phyloP scores from a whole-genome alignment of 2,113 vertebrate genomes.

The Mus spicilegus region DNA sequence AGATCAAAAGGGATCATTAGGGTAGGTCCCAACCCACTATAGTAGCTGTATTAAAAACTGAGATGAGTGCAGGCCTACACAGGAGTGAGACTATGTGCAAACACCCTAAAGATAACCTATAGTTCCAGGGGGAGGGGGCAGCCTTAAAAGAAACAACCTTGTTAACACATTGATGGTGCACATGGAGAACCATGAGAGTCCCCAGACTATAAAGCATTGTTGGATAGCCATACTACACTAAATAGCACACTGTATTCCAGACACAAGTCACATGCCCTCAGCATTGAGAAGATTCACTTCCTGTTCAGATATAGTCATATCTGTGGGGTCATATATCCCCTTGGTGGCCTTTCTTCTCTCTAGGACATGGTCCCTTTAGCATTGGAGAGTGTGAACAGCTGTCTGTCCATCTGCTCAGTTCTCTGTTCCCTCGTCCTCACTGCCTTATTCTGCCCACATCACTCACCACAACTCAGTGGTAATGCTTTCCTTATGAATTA shows the following conservation, averaged over 20 bases:
- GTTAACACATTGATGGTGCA: no score
- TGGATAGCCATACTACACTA: neutral
- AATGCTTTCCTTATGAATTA: slow-evolving; percentile 61
- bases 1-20: neutral
- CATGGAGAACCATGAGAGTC: neutral
- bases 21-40: neutral
- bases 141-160: neutral
- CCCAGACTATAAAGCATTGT: neutral
- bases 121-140: neutral
- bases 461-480: slow-evolving; percentile 11
- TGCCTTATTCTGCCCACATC: neutral
- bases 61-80: neutral
- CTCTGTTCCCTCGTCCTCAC: neutral
- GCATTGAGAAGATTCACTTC: neutral
- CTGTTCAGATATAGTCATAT: neutral
- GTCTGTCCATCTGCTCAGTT: neutral
- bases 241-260: neutral
- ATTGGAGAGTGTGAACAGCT: neutral
- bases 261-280: rapidly evolving
- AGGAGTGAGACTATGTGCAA: neutral
- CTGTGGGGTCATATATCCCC: neutral
- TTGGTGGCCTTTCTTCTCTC: neutral
- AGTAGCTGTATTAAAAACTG: neutral
- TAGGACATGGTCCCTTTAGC: neutral
- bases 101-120: neutral